Base-by-base conservation (phyloP, 2,888 invertebrate genomes). In the Cheiracanthium punctorium region DNA sequence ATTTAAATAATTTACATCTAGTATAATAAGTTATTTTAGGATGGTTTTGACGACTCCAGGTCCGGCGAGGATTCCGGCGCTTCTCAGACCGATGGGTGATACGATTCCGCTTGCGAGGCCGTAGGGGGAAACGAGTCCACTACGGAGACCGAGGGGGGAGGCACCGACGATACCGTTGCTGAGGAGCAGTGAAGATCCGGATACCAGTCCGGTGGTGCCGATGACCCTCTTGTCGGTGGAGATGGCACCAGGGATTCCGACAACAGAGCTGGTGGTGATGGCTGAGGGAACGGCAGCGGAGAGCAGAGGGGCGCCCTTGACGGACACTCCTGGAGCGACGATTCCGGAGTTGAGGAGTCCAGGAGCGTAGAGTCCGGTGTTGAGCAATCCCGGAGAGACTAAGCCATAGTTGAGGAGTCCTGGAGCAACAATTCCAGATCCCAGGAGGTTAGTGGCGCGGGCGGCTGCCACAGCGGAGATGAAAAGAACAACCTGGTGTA, bases 1-100 rank as follows among this genome's bases (percentile, higher is more conserved):
- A n/a, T n/a, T n/a, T n/a, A n/a, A n/a, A n/a, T n/a, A n/a, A n/a
- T n/a, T n/a, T n/a, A n/a, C n/a, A n/a, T n/a, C n/a, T n/a, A n/a
- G n/a, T n/a, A n/a, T n/a, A n/a, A n/a, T n/a, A n/a, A 10, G 4
- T 24, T 58, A 58, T 24, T 58, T 58, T 5, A 58, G 24, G 58
- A 58, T 58, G 43, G 76, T 71, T 33, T 76, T 82, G 17, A 71
- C 41, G 1, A 76, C 14, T 12, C 76, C 82, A 10, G 82, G 75
- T 20, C 30, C 82, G 4, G 64, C 37, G 17, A 82, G 29, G 28
- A 82, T 64, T 37, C 75, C 75, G 7, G 80, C 72, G 17, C 71
- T 28, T 14, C 33, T 70, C 29, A 75, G 17, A 0, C 82, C 82
- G 17, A 82, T 28, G 17, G 81, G 82, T 24, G 70, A 37, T 17